Evolutionary conservation across 2,888 invertebrate genomes (phyloP).

Genomic region (Thymelicus acteon): DNA sequence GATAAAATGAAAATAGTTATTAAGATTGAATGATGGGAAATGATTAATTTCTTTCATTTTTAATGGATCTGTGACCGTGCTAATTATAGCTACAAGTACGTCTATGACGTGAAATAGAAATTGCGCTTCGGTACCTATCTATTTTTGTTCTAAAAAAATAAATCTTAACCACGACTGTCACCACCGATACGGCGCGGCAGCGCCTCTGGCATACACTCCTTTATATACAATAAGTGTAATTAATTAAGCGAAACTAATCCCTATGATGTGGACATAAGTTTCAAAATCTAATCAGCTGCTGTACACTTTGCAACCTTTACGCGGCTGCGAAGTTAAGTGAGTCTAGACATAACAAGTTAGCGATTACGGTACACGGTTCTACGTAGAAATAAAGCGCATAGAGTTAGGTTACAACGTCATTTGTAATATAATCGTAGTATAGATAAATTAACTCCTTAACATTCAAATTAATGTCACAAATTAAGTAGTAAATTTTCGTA

Average conservation of each 20-base stretch:
- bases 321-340: constrained; percentile 25
- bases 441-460: too few species aligned
- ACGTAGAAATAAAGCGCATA: neutral
- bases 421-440: too few species aligned
- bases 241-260: constrained; percentile 11
- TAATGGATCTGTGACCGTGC: too few species aligned
- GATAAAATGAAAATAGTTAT: too few species aligned
- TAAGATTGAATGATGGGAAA: too few species aligned
- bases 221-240: constrained; percentile 26
- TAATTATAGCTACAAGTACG: too few species aligned
- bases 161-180: neutral
- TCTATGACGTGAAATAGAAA: too few species aligned
- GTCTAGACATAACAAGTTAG: constrained; percentile 40
- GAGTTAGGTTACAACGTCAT: too few species aligned
- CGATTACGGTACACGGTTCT: constrained; percentile 36
- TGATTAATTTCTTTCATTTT: too few species aligned
- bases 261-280: constrained; percentile 7
- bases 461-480: too few species aligned
- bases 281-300: constrained; percentile 9
- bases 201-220: neutral
- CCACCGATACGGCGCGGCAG: neutral
- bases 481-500: too few species aligned
- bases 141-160: neutral
- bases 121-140: too few species aligned
- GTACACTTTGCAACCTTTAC: constrained; percentile 31